A percentile compares a stretch with the other conserved stretches of the same genome.
These are phyloP conservation scores for Varecia variegata DNA, from an alignment of 2,797 vertebrate species.

Conservation along the genomic window DNA sequence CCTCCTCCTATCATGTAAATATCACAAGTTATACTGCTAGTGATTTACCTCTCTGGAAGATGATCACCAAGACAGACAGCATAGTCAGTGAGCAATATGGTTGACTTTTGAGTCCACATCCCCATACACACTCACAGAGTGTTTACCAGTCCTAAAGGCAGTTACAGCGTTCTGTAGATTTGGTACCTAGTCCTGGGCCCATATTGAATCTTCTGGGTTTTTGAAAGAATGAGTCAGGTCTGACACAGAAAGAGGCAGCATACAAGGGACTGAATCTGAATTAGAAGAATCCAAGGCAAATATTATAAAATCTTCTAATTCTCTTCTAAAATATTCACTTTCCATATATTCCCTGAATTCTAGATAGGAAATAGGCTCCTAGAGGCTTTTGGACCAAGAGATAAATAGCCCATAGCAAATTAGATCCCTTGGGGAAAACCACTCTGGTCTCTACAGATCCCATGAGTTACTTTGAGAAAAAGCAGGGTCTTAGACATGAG, in stretches of 20 bases:
- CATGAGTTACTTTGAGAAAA: neutral
- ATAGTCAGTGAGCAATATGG: neutral
- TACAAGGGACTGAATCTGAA: neutral
- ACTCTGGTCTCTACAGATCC: neutral
- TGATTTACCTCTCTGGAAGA: neutral
- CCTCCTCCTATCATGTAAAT: neutral
- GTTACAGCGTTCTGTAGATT: neutral
- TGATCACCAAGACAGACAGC: neutral
- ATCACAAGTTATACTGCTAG: neutral
- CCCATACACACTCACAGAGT: neutral
- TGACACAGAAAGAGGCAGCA: neutral
- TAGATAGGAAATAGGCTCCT: neutral
- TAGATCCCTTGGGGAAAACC: neutral
- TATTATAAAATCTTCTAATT: neutral
- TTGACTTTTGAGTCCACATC: neutral
- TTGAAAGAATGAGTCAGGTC: neutral
- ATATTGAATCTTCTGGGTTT: neutral
- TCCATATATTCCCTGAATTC: neutral
- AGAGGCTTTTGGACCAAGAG: neutral
- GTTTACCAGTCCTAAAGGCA: neutral
- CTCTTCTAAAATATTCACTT: neutral
- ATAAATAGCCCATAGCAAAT: neutral
- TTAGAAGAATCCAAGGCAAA: neutral
- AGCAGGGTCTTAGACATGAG: neutral
- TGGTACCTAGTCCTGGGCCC: neutral